These are phyloP conservation scores for Diprion similis DNA, from an alignment of 1,140 invertebrate genomes.

Conservation along the genomic window DNA sequence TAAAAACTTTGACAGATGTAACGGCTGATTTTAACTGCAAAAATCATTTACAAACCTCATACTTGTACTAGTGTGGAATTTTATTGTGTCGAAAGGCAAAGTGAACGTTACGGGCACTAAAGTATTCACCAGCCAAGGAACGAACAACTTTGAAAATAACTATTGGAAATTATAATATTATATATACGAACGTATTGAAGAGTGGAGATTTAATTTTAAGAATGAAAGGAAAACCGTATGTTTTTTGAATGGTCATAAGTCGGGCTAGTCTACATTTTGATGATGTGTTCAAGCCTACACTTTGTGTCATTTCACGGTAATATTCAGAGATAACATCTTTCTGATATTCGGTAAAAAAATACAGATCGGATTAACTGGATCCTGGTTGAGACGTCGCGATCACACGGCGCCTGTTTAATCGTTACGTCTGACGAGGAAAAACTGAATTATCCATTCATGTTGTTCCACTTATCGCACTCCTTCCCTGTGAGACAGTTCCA, in stretches of 20 bases:
- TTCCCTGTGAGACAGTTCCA: conserved; percentile 24
- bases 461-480: conserved; percentile 26
- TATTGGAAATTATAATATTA: no score
- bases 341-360: neutral
- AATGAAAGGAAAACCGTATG: conserved; percentile 36
- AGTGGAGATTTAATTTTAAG: neutral
- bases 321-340: neutral
- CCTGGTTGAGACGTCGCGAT: neutral
- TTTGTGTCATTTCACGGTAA: neutral
- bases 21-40: neutral
- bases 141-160: no score
- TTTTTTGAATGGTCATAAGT: conserved; percentile 48
- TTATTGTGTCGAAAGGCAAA: no score
- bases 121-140: no score
- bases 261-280: conserved; percentile 40
- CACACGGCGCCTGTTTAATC: neutral
- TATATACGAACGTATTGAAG: no score
- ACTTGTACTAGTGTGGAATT: no score
- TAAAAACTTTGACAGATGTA: neutral
- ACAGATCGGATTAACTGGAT: neutral
- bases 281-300: conserved; percentile 31
- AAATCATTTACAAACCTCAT: no score
- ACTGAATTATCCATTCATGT: neutral
- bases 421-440: neutral
- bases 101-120: no score